Base-by-base conservation (phyloP, 2,888 invertebrate species). In the Eumacrocentrus americanus region DNA sequence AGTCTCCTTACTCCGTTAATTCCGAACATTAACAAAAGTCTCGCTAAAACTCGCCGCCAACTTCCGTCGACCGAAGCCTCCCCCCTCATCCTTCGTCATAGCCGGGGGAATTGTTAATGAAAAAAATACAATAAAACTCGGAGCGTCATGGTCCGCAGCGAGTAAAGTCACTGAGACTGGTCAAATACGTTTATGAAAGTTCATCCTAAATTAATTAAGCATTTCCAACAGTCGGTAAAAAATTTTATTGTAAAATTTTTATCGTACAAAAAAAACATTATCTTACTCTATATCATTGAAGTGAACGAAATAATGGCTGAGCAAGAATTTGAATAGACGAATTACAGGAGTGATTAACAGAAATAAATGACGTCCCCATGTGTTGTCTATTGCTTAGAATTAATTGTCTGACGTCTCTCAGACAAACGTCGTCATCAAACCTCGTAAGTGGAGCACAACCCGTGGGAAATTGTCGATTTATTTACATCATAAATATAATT, bases 1-100 rank as follows among this genome's bases (percentile, higher is more conserved):
- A 79, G 78, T 79, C 79, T 78, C 79, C 78, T 79, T 79, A 79
- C 79, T 77, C 78, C 79, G 79, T 79, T 79, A 79, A 79, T 79
- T 79, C 77, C 73, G 78, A 79, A 79, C 79, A 79, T 79, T 79
- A 79, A 79, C 79, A 79, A 79, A 79, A 79, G 77, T 79, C 79
- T 77, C 75, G 78, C 77, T 76, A 77, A 79, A 79, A 79, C 79
- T 79, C 76, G 71, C 73, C 71, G 72, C 72, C 72, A 77, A 77
- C 76, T 77, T 77, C 72, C 62, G 34, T 46, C 62, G 25, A 47
- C 51, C 44, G n/a, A 53, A 12, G 12, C 20, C 20, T 62, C 55
- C 58, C 46, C 58, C 55, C 57, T 47, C 51, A 74, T 68, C 79
- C 55, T 63, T 72, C 72, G 75, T 70, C 65, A 69, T 62, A 65